Percentiles rank a stretch among this genome's conserved stretches.
Conservation (phyloP, 2,797 vertebrate genomes). For the Miichthys miiuy region DNA sequence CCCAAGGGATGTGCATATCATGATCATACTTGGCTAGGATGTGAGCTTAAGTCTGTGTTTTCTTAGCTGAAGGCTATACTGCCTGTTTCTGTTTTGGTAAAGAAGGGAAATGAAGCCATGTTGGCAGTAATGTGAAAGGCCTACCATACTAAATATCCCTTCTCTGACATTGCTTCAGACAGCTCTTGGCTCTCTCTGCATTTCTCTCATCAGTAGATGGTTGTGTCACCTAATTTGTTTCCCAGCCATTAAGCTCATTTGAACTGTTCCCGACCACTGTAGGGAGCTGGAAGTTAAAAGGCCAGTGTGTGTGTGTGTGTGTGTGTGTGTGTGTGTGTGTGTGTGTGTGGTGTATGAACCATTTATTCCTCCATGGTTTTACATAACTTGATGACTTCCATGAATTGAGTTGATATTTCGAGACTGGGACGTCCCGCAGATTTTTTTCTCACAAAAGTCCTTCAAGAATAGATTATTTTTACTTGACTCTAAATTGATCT, state of each 20-base stretch:
- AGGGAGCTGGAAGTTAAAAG: neutral
- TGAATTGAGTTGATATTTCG: too few relatives aligned
- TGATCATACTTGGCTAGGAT: slow-evolving; percentile 30
- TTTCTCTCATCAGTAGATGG: slow-evolving; percentile 20
- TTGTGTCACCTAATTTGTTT: slow-evolving; percentile 49
- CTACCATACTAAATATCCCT: slow-evolving; percentile 55
- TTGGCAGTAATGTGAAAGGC: slow-evolving; percentile 51
- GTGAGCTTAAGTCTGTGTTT: slow-evolving; percentile 16
- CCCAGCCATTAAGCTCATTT: slow-evolving; percentile 32
- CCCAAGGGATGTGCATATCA: slow-evolving; percentile 1
- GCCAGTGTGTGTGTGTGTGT: too few relatives aligned
- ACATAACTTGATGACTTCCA: too few relatives aligned
- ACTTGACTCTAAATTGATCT: too few relatives aligned
- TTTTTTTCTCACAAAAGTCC: too few relatives aligned
- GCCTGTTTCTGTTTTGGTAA: slow-evolving; percentile 23
- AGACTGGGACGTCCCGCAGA: too few relatives aligned
- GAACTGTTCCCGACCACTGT: slow-evolving; percentile 2
- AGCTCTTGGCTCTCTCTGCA: slow-evolving; percentile 21
- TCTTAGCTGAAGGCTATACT: slow-evolving; percentile 17
- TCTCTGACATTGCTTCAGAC: slow-evolving; percentile 43
- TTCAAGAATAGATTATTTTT: too few relatives aligned
- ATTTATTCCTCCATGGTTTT: too few relatives aligned
- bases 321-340: too few relatives aligned
- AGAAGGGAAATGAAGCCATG: slow-evolving; percentile 30
- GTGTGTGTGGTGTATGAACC: too few relatives aligned